phyloP scores from a whole-genome alignment of 2,888 invertebrate genomes.

The Epistrophe grossulariae region DNA sequence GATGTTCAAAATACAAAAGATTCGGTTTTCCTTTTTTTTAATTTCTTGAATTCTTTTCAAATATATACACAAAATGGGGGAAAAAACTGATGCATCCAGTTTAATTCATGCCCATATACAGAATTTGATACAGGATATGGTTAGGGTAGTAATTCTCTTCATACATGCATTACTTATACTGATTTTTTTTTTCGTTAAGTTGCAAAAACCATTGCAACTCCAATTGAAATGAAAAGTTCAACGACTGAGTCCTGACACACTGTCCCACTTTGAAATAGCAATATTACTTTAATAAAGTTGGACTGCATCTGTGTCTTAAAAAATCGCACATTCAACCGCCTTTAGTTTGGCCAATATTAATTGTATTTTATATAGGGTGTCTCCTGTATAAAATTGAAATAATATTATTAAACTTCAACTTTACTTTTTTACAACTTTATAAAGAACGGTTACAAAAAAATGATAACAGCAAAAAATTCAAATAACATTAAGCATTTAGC shows the following conservation, averaged over 20 bases:
- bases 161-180: background rate
- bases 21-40: background rate
- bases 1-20: no score
- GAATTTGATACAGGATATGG: background rate
- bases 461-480: no score
- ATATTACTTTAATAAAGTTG: conserved; percentile 8
- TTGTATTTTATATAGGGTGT: background rate
- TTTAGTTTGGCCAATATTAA: background rate
- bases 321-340: background rate
- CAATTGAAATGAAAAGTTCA: conserved; percentile 15
- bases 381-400: no score
- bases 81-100: background rate
- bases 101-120: background rate
- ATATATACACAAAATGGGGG: background rate
- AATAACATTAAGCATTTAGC: no score
- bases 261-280: background rate
- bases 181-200: background rate
- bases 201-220: background rate
- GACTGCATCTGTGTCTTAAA: background rate
- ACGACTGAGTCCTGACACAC: background rate
- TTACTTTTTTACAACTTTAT: no score
- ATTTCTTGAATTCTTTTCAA: background rate
- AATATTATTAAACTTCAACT: no score
- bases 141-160: background rate
- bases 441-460: no score